Percentiles rank a stretch among this genome's conserved stretches.
Conservation (phyloP, 2,888 invertebrate species). For the Drepana falcataria region DNA sequence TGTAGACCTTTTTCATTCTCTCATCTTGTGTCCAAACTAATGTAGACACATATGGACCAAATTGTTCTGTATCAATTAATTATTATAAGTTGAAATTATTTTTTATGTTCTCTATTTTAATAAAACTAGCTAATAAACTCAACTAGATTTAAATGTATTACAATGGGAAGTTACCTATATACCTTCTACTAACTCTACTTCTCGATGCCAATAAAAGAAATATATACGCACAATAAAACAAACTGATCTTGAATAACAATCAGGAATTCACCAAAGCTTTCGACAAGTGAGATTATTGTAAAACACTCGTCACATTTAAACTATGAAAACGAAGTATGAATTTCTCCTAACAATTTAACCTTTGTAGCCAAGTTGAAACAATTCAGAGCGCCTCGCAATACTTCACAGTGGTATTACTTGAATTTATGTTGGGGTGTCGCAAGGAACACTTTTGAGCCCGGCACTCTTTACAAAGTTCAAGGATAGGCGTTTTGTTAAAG, state of each 20-base stretch:
- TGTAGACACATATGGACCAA: too few relatives aligned
- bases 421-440: constrained; percentile 8
- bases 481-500: constrained; percentile 27
- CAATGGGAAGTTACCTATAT: too few relatives aligned
- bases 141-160: too few relatives aligned
- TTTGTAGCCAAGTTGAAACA: constrained; percentile 3
- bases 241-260: background rate
- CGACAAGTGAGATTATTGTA: background rate
- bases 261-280: background rate
- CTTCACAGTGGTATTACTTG: constrained; percentile 3
- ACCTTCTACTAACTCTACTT: too few relatives aligned
- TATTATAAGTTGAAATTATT: too few relatives aligned
- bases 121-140: too few relatives aligned
- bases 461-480: constrained; percentile 22
- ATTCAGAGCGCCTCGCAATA: constrained; percentile 2
- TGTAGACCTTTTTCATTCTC: too few relatives aligned
- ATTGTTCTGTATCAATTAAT: too few relatives aligned
- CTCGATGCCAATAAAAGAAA: too few relatives aligned
- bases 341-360: constrained; percentile 1
- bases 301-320: background rate
- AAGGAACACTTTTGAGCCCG: constrained; percentile 15
- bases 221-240: background rate
- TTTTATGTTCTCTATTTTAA: too few relatives aligned
- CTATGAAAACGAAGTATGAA: background rate
- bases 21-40: too few relatives aligned